Evolutionary conservation across 2,113 vertebrate genomes (phyloP), one percentile per base, ranked within the genome.

Genomic region (Halcyon malimbica): DNA sequence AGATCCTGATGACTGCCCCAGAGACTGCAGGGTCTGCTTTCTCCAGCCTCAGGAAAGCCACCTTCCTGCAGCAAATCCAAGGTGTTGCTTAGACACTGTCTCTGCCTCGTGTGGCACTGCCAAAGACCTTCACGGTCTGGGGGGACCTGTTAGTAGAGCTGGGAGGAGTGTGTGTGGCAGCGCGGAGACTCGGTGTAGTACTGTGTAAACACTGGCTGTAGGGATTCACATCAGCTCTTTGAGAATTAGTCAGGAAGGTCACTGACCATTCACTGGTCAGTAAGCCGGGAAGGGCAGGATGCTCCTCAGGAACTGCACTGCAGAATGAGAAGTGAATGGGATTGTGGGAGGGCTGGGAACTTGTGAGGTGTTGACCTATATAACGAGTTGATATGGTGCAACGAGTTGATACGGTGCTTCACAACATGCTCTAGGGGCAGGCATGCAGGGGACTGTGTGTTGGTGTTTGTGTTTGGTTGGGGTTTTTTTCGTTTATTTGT

Each of bases 121-220:
- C 74, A 20, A 21, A 37, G 39, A 42, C 35, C 33, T 51, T 53
- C 26, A 33, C 0, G 1, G 16, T 20, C 29, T 1, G 0, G 41
- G 42, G 33, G 29, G 17, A 31, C 5, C 9, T 9, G 37, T 28
- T 46, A 17, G 31, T 4, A 29, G 65, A 54, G 21, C 16, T 1
- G 6, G 18, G 31, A 35, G 6, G 7, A 10, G 28, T 6, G 16
- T 41, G 5, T 39, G 51, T n/a, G 50, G 20, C 56, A 48, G 35
- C 11, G 2, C 62, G 44, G 64, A 25, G 21, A n/a, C 42, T 37
- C 57, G 25, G 3, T 21, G 31, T 14, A 33, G 44, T 39, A 26
- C 16, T 25, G 2, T 0, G 4, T 26, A 16, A 5, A n/a, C 35
- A 53, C 23, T 54, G 62, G n/a, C 60, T 75, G 25, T 6, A 53